phyloP scores from a whole-genome alignment of 1,140 invertebrate genomes.

The Dendroctonus ponderosae region DNA sequence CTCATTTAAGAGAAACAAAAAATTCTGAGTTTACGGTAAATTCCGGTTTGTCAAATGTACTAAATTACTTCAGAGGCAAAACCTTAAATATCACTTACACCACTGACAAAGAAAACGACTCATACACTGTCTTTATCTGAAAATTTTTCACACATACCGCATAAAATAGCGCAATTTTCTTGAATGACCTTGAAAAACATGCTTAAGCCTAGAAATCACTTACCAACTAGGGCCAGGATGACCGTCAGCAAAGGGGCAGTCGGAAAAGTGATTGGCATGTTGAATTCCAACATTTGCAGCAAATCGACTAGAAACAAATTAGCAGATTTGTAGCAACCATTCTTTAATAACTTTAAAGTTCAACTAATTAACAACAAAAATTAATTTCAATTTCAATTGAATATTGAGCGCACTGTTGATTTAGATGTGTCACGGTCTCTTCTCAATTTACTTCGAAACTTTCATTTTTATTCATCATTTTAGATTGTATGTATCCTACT shows the following conservation, averaged over 20 bases:
- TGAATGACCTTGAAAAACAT: not conserved
- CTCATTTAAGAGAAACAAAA: no score
- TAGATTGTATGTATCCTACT: no score
- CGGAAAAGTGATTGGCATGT: constrained; percentile 89
- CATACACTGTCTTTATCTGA: not conserved
- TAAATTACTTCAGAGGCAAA: no score
- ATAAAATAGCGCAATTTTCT: not conserved
- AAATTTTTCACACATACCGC: not conserved
- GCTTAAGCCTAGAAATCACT: constrained; percentile 52
- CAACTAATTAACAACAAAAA: constrained; percentile 1
- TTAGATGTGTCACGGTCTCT: no score
- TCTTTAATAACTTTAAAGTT: no score
- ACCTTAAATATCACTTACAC: no score
- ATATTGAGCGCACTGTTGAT: no score
- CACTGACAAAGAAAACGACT: not conserved
- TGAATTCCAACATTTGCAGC: constrained; percentile 95
- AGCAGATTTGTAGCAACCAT: constrained; percentile 1
- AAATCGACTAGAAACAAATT: constrained; percentile 74
- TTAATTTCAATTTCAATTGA: no score
- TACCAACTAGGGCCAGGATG: constrained; percentile 95
- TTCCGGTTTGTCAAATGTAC: no score
- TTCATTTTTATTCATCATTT: no score
- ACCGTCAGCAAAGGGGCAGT: constrained; percentile 95
- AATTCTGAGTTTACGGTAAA: no score
- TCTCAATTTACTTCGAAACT: no score